Evolutionary conservation across 2,888 invertebrate genomes (phyloP).

Genomic region (Coronaproctus castanopsis): DNA sequence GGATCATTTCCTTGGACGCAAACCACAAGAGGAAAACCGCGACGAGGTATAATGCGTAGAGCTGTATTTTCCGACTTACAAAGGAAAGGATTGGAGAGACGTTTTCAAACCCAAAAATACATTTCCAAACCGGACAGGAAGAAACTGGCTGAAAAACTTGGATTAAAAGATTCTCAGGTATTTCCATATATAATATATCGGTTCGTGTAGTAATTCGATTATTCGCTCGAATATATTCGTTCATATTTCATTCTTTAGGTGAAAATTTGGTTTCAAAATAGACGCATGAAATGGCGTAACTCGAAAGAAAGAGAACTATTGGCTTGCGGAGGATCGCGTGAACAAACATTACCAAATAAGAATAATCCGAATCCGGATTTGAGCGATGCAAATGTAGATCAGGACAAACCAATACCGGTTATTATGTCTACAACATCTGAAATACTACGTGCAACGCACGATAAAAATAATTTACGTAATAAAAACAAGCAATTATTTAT

Average conservation of each 20-base stretch:
- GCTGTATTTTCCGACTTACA: slow-evolving; percentile 95
- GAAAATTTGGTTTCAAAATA: slow-evolving; percentile 88
- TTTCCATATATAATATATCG: slow-evolving; percentile 24
- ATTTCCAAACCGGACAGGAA: slow-evolving; percentile 96
- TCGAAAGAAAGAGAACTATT: slow-evolving; percentile 87
- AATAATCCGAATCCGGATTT: slow-evolving; percentile 90
- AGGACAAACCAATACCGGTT: not conserved
- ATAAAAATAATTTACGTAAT: too few relatives aligned
- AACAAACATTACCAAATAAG: slow-evolving; percentile 88
- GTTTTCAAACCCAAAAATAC: slow-evolving; percentile 93
- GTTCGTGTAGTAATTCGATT: not conserved
- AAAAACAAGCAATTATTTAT: too few relatives aligned
- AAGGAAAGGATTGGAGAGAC: slow-evolving; percentile 80
- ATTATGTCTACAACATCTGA: not conserved
- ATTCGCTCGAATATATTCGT: not conserved
- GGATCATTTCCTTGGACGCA: slow-evolving; percentile 71
- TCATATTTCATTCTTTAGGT: slow-evolving; percentile 33
- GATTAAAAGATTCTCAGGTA: slow-evolving; percentile 93
- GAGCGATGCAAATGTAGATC: slow-evolving; percentile 39
- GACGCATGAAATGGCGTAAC: slow-evolving; percentile 97
- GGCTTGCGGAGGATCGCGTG: slow-evolving; percentile 79
- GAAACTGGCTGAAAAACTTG: slow-evolving; percentile 86
- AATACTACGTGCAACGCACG: too few relatives aligned
- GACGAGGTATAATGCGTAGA: slow-evolving; percentile 88
- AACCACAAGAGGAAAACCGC: slow-evolving; percentile 74